phyloP scores from a whole-genome alignment of 2,888 invertebrate genomes.

The Ramazzottius varieornatus region DNA sequence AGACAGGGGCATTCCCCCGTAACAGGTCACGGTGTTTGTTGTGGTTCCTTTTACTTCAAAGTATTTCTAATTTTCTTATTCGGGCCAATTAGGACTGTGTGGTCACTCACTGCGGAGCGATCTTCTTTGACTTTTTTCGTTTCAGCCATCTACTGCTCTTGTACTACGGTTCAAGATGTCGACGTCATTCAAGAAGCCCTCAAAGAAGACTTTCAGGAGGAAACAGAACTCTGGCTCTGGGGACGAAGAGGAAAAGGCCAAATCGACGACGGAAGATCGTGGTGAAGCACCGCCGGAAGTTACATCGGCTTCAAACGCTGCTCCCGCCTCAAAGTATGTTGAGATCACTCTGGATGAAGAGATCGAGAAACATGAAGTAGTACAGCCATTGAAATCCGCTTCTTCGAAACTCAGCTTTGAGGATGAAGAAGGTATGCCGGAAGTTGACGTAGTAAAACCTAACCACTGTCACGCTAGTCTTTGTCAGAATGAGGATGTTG shows the following conservation, averaged over 20 bases:
- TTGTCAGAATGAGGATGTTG: background rate
- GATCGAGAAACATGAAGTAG: too few relatives aligned
- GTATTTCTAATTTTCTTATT: too few relatives aligned
- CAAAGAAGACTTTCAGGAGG: background rate
- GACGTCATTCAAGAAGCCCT: background rate
- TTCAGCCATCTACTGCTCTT: too few relatives aligned
- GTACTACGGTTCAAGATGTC: too few relatives aligned
- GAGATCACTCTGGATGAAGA: background rate
- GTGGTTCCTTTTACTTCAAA: too few relatives aligned
- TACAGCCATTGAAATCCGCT: too few relatives aligned
- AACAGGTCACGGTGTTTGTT: too few relatives aligned
- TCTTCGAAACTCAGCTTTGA: background rate
- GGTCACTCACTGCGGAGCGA: too few relatives aligned
- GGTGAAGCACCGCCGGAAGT: background rate
- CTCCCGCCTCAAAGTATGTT: background rate
- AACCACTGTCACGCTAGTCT: background rate
- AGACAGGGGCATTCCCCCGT: too few relatives aligned
- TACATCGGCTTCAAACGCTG: background rate
- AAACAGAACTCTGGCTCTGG: background rate
- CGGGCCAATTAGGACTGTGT: too few relatives aligned
- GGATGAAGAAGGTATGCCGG: background rate
- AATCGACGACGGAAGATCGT: background rate
- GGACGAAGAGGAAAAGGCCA: background rate
- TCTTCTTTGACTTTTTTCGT: too few relatives aligned
- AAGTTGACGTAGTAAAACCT: background rate